Conservation (phyloP, 2,113 vertebrate genomes). For the Acanthisitta chloris region DNA sequence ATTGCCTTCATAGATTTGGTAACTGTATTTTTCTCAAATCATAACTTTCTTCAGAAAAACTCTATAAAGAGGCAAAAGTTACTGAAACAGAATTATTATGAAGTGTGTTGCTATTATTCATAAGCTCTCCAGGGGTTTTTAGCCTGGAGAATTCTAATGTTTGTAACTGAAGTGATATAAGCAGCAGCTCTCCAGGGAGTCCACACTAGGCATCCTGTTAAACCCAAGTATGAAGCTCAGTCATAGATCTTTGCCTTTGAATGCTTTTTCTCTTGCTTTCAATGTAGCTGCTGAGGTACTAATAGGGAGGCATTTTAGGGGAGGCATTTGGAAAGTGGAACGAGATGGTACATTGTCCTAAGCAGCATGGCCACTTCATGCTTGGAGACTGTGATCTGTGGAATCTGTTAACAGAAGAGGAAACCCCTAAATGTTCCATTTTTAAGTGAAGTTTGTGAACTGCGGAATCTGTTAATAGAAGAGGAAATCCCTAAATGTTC, state of each 20-base stretch:
- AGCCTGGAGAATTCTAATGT: not conserved
- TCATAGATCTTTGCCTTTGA: not conserved
- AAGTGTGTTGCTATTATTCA: not conserved
- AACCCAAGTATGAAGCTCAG: not conserved
- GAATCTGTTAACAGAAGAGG: not conserved
- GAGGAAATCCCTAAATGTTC: not conserved
- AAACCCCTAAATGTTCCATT: rapidly evolving
- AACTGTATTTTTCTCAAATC: not conserved
- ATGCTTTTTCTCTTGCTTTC: not conserved
- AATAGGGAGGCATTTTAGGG: not conserved
- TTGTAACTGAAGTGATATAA: not conserved
- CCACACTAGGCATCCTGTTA: not conserved
- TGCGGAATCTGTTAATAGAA: not conserved
- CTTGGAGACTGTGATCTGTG: not conserved
- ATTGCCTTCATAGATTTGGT: not conserved
- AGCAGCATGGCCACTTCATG: not conserved
- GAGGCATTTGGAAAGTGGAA: not conserved
- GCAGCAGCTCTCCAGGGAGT: not conserved
- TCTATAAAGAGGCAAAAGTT: not conserved
- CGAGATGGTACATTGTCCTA: not conserved
- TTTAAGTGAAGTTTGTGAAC: not conserved
- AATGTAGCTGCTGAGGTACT: not conserved
- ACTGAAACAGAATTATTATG: not conserved
- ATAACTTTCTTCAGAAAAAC: not conserved
- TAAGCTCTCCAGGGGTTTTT: not conserved